phyloP scores from a whole-genome alignment of 2,797 vertebrate species.

The Pipistrellus nathusii region DNA sequence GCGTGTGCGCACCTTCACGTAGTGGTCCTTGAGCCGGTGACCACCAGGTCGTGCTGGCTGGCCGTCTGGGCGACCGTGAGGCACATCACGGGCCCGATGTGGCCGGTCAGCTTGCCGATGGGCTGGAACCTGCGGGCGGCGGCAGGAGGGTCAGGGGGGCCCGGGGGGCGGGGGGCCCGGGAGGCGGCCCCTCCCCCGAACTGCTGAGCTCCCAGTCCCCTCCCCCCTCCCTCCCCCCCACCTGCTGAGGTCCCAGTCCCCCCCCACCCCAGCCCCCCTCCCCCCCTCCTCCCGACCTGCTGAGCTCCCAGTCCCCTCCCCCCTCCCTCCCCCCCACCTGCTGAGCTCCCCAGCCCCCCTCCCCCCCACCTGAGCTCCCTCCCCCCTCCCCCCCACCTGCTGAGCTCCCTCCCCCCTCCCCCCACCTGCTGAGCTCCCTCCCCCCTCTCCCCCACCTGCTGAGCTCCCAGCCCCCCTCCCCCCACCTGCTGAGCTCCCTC shows the following conservation, averaged over 20 bases:
- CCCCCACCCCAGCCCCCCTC: too few species aligned
- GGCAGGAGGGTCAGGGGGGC: neutral
- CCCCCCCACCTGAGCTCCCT: conserved; percentile 95
- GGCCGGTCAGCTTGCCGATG: conserved; percentile 95
- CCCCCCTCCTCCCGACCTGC: too few species aligned
- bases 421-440: conserved; percentile 97
- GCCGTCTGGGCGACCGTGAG: conserved; percentile 94
- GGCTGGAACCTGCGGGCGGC: conserved; percentile 92
- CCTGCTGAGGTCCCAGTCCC: too few species aligned
- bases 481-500: conserved; percentile 96
- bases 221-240: fast-evolving
- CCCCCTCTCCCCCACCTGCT: conserved; percentile 91
- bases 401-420: conserved; percentile 91
- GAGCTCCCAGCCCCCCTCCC: conserved; percentile 91
- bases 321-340: conserved; percentile 87
- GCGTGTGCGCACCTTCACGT: conserved; percentile 96
- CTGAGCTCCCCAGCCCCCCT: conserved; percentile 92
- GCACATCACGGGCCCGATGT: conserved; percentile 98
- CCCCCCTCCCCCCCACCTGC: conserved; percentile 88
- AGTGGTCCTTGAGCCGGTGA: conserved; percentile 99
- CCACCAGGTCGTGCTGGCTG: conserved; percentile 95
- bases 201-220: too few species aligned
- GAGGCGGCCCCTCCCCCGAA: neutral
- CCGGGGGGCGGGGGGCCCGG: neutral
- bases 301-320: too few species aligned